Percentiles rank a stretch among this genome's conserved stretches.
Evolutionary conservation across 2,113 vertebrate species (phyloP).

Genomic region (Paralichthys olivaceus): DNA sequence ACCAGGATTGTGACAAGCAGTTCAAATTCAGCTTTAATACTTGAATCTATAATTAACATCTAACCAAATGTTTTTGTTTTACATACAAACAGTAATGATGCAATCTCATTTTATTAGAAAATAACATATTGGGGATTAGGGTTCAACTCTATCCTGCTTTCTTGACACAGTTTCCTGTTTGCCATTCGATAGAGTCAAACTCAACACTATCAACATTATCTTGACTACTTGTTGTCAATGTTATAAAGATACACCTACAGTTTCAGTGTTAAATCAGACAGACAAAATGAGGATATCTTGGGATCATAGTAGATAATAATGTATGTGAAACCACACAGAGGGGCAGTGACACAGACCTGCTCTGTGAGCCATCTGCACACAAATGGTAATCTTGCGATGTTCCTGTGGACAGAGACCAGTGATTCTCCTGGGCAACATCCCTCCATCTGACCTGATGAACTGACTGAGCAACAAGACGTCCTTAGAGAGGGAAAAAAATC

Average conservation of each 20-base stretch:
- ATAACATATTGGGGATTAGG: too few species aligned
- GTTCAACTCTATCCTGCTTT: too few species aligned
- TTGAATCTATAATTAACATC: not conserved
- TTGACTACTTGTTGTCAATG: not conserved
- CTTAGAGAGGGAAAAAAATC: slow-evolving; percentile 65
- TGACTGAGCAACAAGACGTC: slow-evolving; percentile 95
- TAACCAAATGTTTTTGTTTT: not conserved
- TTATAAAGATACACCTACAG: not conserved
- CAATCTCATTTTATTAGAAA: too few species aligned
- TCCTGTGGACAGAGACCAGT: slow-evolving; percentile 94
- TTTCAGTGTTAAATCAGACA: not conserved
- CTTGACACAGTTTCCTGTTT: not conserved
- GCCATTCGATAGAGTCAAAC: not conserved
- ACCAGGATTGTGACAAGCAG: not conserved
- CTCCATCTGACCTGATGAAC: slow-evolving; percentile 93
- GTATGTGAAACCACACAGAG: not conserved
- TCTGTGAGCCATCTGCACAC: slow-evolving; percentile 97
- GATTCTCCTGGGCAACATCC: slow-evolving; percentile 89
- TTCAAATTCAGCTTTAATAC: not conserved
- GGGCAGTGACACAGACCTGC: slow-evolving; percentile 83
- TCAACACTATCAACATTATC: too few species aligned
- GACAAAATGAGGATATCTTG: too few species aligned
- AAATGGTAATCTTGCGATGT: slow-evolving; percentile 90
- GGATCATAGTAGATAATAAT: not conserved
- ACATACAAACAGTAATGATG: too few species aligned